Percentiles rank a stretch among this genome's conserved stretches.
phyloP scores from a whole-genome alignment of 2,113 vertebrate genomes.

The Phyllostomus discolor region DNA sequence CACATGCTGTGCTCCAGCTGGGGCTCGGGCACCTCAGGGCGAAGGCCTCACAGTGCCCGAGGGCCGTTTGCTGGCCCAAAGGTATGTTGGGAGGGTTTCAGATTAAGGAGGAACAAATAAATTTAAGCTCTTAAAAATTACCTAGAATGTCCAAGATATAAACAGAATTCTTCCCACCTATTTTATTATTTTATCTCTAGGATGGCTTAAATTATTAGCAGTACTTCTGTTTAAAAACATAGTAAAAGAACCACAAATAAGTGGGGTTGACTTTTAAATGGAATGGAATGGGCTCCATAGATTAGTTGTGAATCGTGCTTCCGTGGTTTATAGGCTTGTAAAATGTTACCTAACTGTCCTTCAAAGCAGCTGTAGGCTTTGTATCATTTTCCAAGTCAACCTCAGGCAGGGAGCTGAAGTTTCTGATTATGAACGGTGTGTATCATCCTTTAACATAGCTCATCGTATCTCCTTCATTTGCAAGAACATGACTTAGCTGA shows the following conservation, averaged over 20 bases:
- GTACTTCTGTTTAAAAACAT: neutral
- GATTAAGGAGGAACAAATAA: conserved; percentile 30
- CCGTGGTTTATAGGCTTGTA: neutral
- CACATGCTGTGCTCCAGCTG: neutral
- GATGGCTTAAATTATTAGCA: conserved; percentile 25
- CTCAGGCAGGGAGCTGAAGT: conserved; percentile 21
- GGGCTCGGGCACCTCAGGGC: conserved; percentile 14
- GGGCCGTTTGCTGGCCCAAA: conserved; percentile 9
- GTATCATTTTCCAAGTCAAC: neutral
- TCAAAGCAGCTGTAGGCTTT: neutral
- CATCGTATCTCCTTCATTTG: neutral
- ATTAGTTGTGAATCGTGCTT: neutral
- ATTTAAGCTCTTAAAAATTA: conserved; percentile 42
- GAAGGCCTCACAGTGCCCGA: conserved; percentile 48
- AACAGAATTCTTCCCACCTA: conserved; percentile 55
- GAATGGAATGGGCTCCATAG: neutral
- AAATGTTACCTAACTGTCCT: neutral
- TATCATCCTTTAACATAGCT: neutral
- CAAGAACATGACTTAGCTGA: neutral
- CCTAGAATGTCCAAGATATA: conserved; percentile 36
- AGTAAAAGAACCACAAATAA: neutral
- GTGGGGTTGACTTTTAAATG: neutral
- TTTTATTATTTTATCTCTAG: conserved; percentile 12
- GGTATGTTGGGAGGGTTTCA: conserved; percentile 21
- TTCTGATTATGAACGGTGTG: neutral